Conservation (phyloP, 2,113 vertebrate species). For the Cnemophilus loriae region DNA sequence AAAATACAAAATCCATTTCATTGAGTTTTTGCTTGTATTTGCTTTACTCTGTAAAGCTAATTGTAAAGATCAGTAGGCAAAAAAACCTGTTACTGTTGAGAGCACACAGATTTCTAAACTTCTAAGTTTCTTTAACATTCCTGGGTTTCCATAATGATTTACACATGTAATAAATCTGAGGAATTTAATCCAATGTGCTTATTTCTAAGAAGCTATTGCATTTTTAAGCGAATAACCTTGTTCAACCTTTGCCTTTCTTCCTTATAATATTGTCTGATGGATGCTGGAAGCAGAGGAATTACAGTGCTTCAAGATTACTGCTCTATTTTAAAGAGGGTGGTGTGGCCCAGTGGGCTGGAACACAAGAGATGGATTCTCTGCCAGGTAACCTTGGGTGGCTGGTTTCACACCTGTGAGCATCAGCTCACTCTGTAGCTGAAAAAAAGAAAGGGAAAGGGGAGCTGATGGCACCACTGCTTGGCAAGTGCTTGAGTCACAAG, state of each 20-base stretch:
- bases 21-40: neutral
- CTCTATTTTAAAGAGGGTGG: neutral
- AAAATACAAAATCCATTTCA: neutral
- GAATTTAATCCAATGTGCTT: neutral
- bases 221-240: neutral
- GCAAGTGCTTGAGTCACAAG: neutral
- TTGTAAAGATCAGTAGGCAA: neutral
- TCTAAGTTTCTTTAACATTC: neutral
- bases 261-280: neutral
- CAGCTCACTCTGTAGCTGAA: neutral
- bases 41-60: neutral
- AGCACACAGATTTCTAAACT: neutral
- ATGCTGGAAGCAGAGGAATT: neutral
- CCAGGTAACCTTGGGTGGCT: neutral
- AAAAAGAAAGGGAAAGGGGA: neutral
- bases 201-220: neutral
- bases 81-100: neutral
- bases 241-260: neutral
- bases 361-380: neutral
- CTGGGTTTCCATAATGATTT: neutral
- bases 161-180: neutral
- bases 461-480: neutral
- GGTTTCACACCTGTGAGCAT: neutral
- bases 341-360: neutral
- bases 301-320: neutral